These are phyloP conservation scores for Petroica traversi DNA, from an alignment of 2,113 vertebrate genomes.

Conservation along the genomic window DNA sequence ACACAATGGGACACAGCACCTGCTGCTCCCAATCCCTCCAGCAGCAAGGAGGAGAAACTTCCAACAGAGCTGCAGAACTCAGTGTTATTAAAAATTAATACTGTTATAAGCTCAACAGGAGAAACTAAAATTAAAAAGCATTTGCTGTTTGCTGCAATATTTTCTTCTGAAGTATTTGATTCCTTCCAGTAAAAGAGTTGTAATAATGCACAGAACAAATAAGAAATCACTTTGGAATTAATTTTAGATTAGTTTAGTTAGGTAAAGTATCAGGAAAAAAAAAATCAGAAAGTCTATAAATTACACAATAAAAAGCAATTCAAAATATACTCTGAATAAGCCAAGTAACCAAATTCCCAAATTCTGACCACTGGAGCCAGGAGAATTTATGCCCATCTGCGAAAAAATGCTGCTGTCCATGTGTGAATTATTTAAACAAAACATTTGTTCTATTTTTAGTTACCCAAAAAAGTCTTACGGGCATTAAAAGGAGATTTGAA, in stretches of 20 bases:
- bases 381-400: not conserved
- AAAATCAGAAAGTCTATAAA: no score
- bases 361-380: not conserved
- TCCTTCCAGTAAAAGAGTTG: not conserved
- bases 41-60: not conserved
- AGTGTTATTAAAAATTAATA: not conserved
- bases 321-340: not conserved
- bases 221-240: rapidly evolving
- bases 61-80: not conserved
- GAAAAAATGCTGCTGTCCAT: not conserved
- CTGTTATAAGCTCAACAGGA: not conserved
- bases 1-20: constrained; percentile 35
- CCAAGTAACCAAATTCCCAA: not conserved
- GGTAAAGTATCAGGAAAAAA: no score
- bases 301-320: not conserved
- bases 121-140: not conserved
- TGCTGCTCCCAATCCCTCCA: constrained; percentile 34
- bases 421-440: not conserved
- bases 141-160: not conserved
- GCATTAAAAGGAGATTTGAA: not conserved
- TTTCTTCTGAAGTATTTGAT: not conserved
- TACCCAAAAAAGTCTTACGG: not conserved
- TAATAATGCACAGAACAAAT: not conserved
- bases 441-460: not conserved
- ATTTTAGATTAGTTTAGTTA: not conserved